Percentiles rank a stretch among this genome's conserved stretches.
Conservation (phyloP, 1,140 invertebrate species). For the Tribolium madens region DNA sequence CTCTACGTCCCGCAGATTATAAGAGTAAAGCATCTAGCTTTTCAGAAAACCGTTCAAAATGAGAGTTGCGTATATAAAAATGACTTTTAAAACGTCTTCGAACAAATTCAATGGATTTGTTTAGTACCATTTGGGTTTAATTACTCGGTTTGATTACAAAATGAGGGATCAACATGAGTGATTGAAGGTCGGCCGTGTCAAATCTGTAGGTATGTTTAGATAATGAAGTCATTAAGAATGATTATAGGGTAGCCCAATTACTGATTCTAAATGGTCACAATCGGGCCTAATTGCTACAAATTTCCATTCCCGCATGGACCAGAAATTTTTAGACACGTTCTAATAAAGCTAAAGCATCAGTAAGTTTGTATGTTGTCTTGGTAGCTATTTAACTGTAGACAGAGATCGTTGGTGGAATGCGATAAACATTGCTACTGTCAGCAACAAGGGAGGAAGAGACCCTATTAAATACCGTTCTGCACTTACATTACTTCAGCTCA, state of each 20-base stretch:
- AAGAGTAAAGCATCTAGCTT: not conserved
- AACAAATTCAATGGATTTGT: not conserved
- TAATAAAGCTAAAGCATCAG: slow-evolving; percentile 1
- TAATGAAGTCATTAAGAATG: slow-evolving; percentile 26
- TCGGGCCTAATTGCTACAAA: not conserved
- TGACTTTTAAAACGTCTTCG: not conserved
- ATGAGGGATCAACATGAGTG: not conserved
- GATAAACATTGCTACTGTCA: slow-evolving; percentile 49
- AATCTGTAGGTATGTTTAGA: slow-evolving; percentile 4
- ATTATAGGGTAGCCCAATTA: not conserved
- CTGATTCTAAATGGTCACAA: not conserved
- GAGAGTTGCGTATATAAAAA: not conserved
- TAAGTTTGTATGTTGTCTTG: not conserved
- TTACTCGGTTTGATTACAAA: not conserved
- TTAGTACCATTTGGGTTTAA: not conserved
- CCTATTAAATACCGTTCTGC: slow-evolving; percentile 48
- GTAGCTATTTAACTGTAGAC: slow-evolving; percentile 25
- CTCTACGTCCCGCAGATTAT: slow-evolving; percentile 10
- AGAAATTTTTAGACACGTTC: not conserved
- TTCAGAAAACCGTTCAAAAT: not conserved
- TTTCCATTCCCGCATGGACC: not conserved
- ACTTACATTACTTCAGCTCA: slow-evolving; percentile 45
- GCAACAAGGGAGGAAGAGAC: slow-evolving; percentile 40
- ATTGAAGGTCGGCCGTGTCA: not conserved
- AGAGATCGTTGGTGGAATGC: slow-evolving; percentile 39